Evolutionary conservation across 1,140 invertebrate genomes (phyloP).

Genomic region (Drosophila serrata): DNA sequence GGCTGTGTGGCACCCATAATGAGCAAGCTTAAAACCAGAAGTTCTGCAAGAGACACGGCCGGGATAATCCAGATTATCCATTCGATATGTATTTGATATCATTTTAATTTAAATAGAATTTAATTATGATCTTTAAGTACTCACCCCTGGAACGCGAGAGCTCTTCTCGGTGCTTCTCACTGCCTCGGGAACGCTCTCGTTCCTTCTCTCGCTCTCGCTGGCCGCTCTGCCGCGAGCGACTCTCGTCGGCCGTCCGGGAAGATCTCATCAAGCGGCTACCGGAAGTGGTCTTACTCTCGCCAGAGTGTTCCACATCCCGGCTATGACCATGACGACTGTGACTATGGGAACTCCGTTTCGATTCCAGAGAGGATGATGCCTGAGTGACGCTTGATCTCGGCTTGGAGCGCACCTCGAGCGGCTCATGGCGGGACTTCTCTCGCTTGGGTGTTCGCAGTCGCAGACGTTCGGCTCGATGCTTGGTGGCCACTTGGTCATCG

Average conservation of each 20-base stretch:
- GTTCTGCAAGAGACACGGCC: constrained; percentile 63
- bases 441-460: constrained; percentile 69
- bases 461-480: constrained; percentile 63
- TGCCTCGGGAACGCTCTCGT: constrained; percentile 54
- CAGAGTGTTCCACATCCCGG: constrained; percentile 45
- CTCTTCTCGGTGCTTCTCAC: constrained; percentile 69
- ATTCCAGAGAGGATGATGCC: constrained; percentile 28
- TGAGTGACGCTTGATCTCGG: constrained; percentile 24
- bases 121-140: background rate
- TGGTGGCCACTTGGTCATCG: constrained; percentile 60
- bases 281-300: constrained; percentile 46
- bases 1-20: constrained; percentile 83
- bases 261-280: constrained; percentile 65
- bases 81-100: background rate
- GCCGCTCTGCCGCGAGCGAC: constrained; percentile 49
- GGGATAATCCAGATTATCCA: constrained; percentile 14
- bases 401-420: constrained; percentile 31
- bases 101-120: background rate
- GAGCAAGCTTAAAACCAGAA: constrained; percentile 79
- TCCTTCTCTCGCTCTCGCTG: constrained; percentile 59
- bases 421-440: constrained; percentile 61
- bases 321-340: constrained; percentile 48
- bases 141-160: constrained; percentile 71
- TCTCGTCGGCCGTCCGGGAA: constrained; percentile 57
- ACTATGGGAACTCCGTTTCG: constrained; percentile 48